Conservation (phyloP, 2,113 vertebrate species). For the Eulacestoma nigropectus region DNA sequence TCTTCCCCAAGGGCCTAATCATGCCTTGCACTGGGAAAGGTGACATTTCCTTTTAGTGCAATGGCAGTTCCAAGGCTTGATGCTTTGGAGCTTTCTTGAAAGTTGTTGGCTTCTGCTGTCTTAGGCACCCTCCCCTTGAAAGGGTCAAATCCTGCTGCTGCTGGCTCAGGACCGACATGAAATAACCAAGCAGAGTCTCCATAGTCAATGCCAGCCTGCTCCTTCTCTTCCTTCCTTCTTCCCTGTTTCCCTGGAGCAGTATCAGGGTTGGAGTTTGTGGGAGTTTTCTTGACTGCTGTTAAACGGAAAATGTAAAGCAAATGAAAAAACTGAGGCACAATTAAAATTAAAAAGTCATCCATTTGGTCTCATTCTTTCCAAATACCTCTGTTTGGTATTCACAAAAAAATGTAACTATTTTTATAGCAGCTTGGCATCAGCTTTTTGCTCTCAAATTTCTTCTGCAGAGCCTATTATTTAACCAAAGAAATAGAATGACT, state of each 20-base stretch:
- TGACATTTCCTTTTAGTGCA: neutral
- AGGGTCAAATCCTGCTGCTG: neutral
- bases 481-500: constrained; percentile 3
- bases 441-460: neutral
- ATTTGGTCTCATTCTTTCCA: neutral
- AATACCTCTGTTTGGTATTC: neutral
- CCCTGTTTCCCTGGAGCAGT: neutral
- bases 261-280: neutral
- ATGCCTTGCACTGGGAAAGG: neutral
- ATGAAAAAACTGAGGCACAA: neutral
- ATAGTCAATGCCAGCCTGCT: neutral
- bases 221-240: neutral
- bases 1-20: neutral
- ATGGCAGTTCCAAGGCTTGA: neutral
- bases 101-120: neutral
- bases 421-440: neutral
- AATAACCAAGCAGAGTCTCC: neutral
- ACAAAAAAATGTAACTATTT: neutral
- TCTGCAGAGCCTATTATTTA: neutral
- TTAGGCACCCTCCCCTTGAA: neutral
- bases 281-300: neutral
- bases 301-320: neutral
- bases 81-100: neutral
- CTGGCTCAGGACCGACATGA: neutral
- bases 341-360: neutral